These are phyloP conservation scores for Aphis craccivora DNA, from an alignment of 1,140 invertebrate genomes.

Conservation along the genomic window DNA sequence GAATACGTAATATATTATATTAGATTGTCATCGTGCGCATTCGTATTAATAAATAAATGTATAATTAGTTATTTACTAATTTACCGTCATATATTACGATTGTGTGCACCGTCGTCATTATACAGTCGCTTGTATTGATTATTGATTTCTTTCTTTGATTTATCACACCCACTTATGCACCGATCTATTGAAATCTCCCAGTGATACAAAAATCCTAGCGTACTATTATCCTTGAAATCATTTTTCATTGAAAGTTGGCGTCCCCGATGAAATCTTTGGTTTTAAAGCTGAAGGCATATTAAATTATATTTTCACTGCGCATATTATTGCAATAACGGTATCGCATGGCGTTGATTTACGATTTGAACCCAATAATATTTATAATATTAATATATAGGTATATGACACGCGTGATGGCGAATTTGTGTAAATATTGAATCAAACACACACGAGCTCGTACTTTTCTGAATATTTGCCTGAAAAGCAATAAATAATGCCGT, in stretches of 20 bases:
- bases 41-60: background rate
- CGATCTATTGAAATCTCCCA: background rate
- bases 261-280: constrained; percentile 26
- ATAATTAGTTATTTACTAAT: background rate
- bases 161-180: background rate
- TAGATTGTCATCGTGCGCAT: background rate
- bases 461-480: background rate
- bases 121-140: background rate
- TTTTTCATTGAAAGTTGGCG: constrained; percentile 40
- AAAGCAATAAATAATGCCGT: background rate
- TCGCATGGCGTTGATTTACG: constrained; percentile 10
- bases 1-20: background rate
- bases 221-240: constrained; percentile 30
- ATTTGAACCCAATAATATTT: background rate
- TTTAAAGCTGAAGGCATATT: constrained; percentile 15
- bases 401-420: background rate
- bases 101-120: background rate
- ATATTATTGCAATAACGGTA: background rate
- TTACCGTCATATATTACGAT: background rate
- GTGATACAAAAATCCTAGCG: background rate
- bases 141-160: constrained; percentile 4
- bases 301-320: background rate
- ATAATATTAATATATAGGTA: background rate
- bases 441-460: background rate
- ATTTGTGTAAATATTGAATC: background rate